Conservation (phyloP, 2,888 invertebrate genomes). For the Bibio marci region DNA sequence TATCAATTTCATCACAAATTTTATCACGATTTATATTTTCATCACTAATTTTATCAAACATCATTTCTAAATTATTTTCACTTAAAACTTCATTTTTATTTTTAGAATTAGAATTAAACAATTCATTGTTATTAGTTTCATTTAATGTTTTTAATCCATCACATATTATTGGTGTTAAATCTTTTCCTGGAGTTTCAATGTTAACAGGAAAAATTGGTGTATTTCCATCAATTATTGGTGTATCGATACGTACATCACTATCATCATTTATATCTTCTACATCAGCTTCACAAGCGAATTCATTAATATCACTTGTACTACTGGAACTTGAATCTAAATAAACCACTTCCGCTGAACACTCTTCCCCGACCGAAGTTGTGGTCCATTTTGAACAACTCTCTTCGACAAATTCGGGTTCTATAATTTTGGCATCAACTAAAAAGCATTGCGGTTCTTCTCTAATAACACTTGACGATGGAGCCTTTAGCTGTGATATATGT, state of each 20-base stretch:
- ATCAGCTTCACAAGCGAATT: slow-evolving; percentile 23
- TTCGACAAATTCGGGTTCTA: slow-evolving; percentile 34
- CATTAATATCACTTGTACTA: slow-evolving; percentile 37
- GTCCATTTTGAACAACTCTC: slow-evolving; percentile 40
- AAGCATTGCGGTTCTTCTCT: slow-evolving; percentile 30
- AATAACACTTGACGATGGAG: slow-evolving; percentile 21
- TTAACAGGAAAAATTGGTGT: neutral
- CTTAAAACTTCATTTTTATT: neutral
- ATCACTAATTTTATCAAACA: neutral
- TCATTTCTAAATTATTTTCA: neutral
- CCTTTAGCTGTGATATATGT: slow-evolving; percentile 8
- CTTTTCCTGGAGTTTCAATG: too few species aligned
- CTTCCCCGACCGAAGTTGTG: slow-evolving; percentile 32
- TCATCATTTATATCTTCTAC: slow-evolving; percentile 31
- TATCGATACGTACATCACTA: slow-evolving; percentile 20
- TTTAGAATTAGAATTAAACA: too few species aligned
- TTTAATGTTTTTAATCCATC: too few species aligned
- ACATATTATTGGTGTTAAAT: too few species aligned
- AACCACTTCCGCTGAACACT: slow-evolving; percentile 46
- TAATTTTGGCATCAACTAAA: slow-evolving; percentile 43
- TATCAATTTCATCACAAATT: too few species aligned
- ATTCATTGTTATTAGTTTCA: too few species aligned
- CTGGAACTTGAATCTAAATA: slow-evolving; percentile 50
- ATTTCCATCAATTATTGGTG: slow-evolving; percentile 14
- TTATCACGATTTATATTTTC: neutral